A percentile compares a stretch with the other conserved stretches of the same genome.
Evolutionary conservation across 2,797 vertebrate species (phyloP).

Genomic region (Clarias laeviceps): DNA sequence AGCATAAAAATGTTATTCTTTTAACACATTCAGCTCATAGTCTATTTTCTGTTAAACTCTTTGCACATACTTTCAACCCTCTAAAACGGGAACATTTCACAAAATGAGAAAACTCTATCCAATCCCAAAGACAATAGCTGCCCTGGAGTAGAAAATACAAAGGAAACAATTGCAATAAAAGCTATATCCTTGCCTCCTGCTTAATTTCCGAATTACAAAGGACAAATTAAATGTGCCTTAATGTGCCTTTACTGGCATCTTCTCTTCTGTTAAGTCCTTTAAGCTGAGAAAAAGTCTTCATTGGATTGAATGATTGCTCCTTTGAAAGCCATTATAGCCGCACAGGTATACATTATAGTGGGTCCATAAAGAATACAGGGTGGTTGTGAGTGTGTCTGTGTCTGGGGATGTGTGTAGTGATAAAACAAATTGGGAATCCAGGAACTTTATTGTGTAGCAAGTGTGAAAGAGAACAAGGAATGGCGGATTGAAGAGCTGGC

Average conservation of each 20-base stretch:
- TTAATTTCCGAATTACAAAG: constrained; percentile 39
- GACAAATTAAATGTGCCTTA: constrained; percentile 31
- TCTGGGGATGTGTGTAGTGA: neutral
- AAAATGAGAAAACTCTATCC: constrained; percentile 10
- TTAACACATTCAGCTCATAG: neutral
- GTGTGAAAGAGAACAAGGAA: constrained; percentile 10
- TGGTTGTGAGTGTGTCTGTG: constrained; percentile 4
- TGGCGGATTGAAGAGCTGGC: constrained; percentile 5
- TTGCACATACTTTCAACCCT: neutral
- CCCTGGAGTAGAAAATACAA: constrained; percentile 2
- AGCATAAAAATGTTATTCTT: neutral
- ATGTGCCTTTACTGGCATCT: constrained; percentile 17
- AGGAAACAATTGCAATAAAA: constrained; percentile 20
- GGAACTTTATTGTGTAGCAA: constrained; percentile 24
- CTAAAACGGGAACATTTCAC: constrained; percentile 28
- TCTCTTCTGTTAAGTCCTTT: constrained; percentile 15
- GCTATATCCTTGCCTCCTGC: constrained; percentile 17
- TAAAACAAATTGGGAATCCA: constrained; percentile 15
- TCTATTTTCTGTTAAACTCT: neutral
- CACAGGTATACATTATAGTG: constrained; percentile 50
- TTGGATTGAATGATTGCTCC: constrained; percentile 58
- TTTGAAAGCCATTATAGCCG: constrained; percentile 59
- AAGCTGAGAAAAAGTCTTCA: constrained; percentile 10
- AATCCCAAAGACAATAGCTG: constrained; percentile 17
- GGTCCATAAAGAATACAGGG: constrained; percentile 26